These are phyloP conservation scores for Hypomecis punctinalis DNA, from an alignment of 2,888 invertebrate species.

Conservation along the genomic window DNA sequence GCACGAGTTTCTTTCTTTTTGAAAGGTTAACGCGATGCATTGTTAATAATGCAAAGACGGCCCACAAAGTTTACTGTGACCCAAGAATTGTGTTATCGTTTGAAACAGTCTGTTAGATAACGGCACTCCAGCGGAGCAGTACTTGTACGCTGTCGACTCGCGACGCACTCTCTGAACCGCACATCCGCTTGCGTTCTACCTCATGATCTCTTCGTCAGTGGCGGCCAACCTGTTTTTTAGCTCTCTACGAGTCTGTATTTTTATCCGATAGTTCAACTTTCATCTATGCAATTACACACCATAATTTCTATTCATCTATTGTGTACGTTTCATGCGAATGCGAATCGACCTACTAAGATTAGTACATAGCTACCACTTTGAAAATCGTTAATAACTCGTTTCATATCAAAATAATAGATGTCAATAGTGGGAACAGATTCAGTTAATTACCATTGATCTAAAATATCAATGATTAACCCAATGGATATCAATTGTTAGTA, in stretches of 20 bases:
- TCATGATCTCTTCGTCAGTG: conserved; percentile 4
- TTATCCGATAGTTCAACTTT: conserved; percentile 53
- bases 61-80: conserved; percentile 10
- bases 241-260: conserved; percentile 19
- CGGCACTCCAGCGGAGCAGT: conserved; percentile 31
- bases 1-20: conserved; percentile 15
- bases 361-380: conserved; percentile 18
- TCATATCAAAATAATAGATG: not conserved
- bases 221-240: conserved; percentile 11
- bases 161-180: conserved; percentile 18
- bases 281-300: conserved; percentile 38
- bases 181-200: conserved; percentile 23
- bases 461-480: too few relatives aligned
- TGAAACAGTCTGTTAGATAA: conserved; percentile 35
- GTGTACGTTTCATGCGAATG: conserved; percentile 18
- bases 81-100: conserved; percentile 32
- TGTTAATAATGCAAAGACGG: conserved; percentile 25
- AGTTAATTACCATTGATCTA: too few relatives aligned
- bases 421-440: too few relatives aligned
- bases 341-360: conserved; percentile 36
- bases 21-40: conserved; percentile 14
- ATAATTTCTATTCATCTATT: conserved; percentile 18
- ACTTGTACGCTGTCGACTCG: conserved; percentile 15
- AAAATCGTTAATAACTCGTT: not conserved
- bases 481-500: too few relatives aligned